Conservation (phyloP, 2,797 vertebrate species). For the Clarias laeviceps region DNA sequence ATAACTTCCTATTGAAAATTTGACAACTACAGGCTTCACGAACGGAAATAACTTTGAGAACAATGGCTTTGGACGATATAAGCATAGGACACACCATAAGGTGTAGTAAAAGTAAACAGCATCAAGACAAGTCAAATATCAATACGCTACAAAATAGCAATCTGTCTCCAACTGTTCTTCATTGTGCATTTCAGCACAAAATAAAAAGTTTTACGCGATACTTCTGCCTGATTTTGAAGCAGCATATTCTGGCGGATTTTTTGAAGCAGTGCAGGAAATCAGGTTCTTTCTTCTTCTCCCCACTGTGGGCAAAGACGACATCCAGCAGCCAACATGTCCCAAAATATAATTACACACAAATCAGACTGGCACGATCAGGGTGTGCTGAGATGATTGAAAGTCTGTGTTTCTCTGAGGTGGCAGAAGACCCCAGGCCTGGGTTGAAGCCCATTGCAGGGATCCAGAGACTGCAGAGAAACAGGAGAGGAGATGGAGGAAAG, state of each 20-base stretch:
- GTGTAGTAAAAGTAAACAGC: background rate
- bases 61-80: background rate
- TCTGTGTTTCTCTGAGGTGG: constrained; percentile 77
- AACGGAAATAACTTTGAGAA: background rate
- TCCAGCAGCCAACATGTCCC: constrained; percentile 75
- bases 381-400: constrained; percentile 77
- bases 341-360: constrained; percentile 86
- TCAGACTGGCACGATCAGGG: constrained; percentile 81
- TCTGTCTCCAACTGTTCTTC: background rate
- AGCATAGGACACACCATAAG: background rate
- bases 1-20: background rate
- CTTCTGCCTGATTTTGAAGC: background rate
- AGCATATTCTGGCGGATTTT: constrained; percentile 59
- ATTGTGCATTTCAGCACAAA: background rate
- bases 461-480: constrained; percentile 50
- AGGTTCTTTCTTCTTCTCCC: constrained; percentile 74
- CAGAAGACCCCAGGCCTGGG: constrained; percentile 61
- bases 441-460: constrained; percentile 37
- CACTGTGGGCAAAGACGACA: constrained; percentile 81
- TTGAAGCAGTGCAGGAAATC: constrained; percentile 77
- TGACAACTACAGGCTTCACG: background rate
- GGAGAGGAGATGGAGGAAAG: constrained; percentile 22
- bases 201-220: background rate
- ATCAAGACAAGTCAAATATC: background rate
- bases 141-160: background rate